These are phyloP conservation scores for Talpa occidentalis DNA, from an alignment of 2,113 vertebrate genomes.

Conservation along the genomic window DNA sequence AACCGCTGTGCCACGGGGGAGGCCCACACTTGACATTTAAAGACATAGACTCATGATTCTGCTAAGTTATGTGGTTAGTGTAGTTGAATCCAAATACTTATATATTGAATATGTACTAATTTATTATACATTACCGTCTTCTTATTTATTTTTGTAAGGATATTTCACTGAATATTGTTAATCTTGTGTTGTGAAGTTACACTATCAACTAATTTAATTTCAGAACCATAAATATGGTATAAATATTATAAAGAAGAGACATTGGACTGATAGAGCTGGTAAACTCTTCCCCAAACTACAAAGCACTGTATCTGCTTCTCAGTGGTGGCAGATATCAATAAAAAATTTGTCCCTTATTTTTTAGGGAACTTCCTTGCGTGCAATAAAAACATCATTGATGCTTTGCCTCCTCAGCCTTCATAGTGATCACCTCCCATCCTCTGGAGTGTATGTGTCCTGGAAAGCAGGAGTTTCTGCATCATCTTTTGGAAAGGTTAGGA, in stretches of 20 bases:
- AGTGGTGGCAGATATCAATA: not conserved
- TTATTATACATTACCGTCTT: not conserved
- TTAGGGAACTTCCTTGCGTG: not conserved
- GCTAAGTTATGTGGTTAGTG: not conserved
- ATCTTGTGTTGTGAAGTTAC: not conserved
- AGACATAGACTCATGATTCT: not conserved
- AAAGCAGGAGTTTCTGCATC: not conserved
- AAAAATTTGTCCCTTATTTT: not conserved
- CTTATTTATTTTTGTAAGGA: not conserved
- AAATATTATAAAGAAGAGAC: not conserved
- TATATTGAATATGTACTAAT: not conserved
- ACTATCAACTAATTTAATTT: not conserved
- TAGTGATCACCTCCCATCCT: not conserved
- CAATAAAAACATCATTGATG: not conserved
- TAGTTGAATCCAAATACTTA: not conserved
- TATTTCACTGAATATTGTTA: not conserved
- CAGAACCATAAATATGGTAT: not conserved
- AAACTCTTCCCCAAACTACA: not conserved
- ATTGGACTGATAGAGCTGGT: not conserved
- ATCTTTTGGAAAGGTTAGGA: not conserved
- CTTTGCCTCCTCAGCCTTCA: not conserved
- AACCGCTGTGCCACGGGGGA: too few species aligned
- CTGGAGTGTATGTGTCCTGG: not conserved
- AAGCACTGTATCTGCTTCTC: not conserved
- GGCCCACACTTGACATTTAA: not conserved